phyloP scores from a whole-genome alignment of 92 coral and sea anemone genomes.

The Epizoanthus stellaris region DNA sequence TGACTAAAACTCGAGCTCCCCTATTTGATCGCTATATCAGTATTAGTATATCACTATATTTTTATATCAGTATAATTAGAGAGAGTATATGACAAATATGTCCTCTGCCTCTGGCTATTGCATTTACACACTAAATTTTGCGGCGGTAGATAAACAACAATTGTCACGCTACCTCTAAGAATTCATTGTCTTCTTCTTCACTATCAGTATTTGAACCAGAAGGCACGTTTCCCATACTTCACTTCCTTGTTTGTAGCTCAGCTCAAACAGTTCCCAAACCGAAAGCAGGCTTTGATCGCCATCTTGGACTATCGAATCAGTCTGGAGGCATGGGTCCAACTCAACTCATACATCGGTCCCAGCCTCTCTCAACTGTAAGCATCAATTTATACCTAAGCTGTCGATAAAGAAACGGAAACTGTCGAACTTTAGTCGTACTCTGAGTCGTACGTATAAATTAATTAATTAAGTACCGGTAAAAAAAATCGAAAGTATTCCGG shows the following conservation, averaged over 20 bases:
- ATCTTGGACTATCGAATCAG: background rate
- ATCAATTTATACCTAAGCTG: background rate
- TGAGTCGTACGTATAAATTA: too few species aligned
- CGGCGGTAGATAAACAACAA: background rate
- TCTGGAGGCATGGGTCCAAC: constrained; percentile 33
- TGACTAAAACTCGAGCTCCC: too few species aligned
- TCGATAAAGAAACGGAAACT: constrained; percentile 8
- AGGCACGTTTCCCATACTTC: constrained; percentile 93
- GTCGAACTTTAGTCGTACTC: background rate
- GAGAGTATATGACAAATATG: too few species aligned
- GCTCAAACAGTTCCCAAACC: constrained; percentile 7
- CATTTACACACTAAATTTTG: background rate
- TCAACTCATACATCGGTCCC: background rate
- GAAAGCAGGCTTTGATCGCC: constrained; percentile 6
- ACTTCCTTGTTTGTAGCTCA: constrained; percentile 8
- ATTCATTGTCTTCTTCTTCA: constrained; percentile 94
- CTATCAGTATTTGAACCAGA: constrained; percentile 90
- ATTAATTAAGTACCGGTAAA: too few species aligned
- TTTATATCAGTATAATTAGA: too few species aligned
- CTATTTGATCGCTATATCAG: too few species aligned
- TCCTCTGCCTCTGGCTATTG: too few species aligned
- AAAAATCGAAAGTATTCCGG: background rate
- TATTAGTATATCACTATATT: too few species aligned
- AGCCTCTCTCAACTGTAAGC: background rate
- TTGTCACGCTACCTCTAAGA: constrained; percentile 73